Evolutionary conservation across 2,888 invertebrate genomes (phyloP).

Genomic region (Cryptus viduatorius): DNA sequence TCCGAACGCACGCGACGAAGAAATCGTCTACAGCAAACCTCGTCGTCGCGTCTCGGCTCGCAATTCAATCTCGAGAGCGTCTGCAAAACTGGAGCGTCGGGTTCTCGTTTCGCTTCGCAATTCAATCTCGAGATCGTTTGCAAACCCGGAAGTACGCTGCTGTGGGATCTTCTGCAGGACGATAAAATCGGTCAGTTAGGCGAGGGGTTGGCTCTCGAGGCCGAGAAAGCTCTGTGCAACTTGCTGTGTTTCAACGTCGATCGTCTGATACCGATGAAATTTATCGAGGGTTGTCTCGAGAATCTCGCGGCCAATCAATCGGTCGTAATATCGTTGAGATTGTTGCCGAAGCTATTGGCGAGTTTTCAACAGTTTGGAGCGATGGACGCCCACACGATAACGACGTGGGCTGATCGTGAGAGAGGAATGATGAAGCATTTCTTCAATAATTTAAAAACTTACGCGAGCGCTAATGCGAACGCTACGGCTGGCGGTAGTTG

Average conservation of each 20-base stretch:
- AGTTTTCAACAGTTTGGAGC: conserved; percentile 96
- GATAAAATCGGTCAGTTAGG: conserved; percentile 94
- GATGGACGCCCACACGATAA: conserved; percentile 93
- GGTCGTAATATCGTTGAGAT: conserved; percentile 94
- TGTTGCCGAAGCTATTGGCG: conserved; percentile 95
- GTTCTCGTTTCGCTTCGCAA: conserved; percentile 78
- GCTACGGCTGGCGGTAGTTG: conserved; percentile 69
- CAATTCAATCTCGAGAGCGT: conserved; percentile 90
- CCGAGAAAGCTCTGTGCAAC: conserved; percentile 96
- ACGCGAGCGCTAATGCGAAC: conserved; percentile 85
- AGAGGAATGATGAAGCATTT: conserved; percentile 97
- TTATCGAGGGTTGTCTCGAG: conserved; percentile 97
- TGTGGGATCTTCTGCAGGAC: conserved; percentile 98
- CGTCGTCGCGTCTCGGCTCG: conserved; percentile 75
- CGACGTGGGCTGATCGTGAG: conserved; percentile 97
- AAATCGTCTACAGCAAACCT: conserved; percentile 72
- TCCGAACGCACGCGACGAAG: conserved; percentile 69
- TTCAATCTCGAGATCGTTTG: conserved; percentile 92
- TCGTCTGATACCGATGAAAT: conserved; percentile 95
- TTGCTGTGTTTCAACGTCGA: conserved; percentile 96
- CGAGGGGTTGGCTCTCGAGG: conserved; percentile 96
- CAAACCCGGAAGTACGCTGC: conserved; percentile 95
- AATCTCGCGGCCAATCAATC: conserved; percentile 95
- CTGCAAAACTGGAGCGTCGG: conserved; percentile 95
- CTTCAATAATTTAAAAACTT: conserved; percentile 94